These are phyloP conservation scores for Drosophila longiperda DNA, from an alignment of 2,888 invertebrate species.

Conservation along the genomic window DNA sequence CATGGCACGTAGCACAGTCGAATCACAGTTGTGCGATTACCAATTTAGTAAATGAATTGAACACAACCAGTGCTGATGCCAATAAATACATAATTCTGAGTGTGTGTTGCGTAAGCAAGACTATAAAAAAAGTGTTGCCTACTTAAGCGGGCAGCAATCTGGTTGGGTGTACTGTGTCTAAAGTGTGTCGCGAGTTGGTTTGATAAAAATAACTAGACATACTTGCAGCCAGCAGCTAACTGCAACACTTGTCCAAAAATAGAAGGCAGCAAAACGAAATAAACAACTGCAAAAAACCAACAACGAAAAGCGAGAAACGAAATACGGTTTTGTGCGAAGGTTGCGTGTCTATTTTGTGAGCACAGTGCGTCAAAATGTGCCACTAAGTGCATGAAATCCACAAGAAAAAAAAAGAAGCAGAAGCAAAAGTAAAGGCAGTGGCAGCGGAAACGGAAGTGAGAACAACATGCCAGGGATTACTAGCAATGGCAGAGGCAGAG, in stretches of 20 bases:
- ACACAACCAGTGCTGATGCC: conserved; percentile 46
- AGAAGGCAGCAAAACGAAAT: conserved; percentile 37
- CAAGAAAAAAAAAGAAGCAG: conserved; percentile 23
- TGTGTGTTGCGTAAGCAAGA: conserved; percentile 6
- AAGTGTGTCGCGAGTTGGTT: conserved; percentile 18
- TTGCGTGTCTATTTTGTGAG: conserved; percentile 49
- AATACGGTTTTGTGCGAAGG: conserved; percentile 39
- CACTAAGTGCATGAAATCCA: conserved; percentile 69
- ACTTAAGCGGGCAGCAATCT: conserved; percentile 34
- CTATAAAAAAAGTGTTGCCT: conserved; percentile 40
- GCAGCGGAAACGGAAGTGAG: conserved; percentile 29
- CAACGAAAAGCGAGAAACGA: conserved; percentile 21
- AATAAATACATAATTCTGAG: conserved; percentile 44
- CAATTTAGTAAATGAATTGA: conserved; percentile 65
- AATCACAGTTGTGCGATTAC: conserved; percentile 66
- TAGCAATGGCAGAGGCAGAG: conserved; percentile 28
- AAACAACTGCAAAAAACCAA: conserved; percentile 26
- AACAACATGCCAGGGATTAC: conserved; percentile 33
- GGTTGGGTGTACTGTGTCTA: neutral
- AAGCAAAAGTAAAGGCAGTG: conserved; percentile 22
- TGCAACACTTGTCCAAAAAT: conserved; percentile 47
- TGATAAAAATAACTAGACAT: conserved; percentile 48
- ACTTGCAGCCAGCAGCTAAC: conserved; percentile 33
- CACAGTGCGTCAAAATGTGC: conserved; percentile 53
- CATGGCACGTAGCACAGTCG: conserved; percentile 59